phyloP scores from a whole-genome alignment of 2,113 vertebrate genomes.

The Semnornis frantzii region DNA sequence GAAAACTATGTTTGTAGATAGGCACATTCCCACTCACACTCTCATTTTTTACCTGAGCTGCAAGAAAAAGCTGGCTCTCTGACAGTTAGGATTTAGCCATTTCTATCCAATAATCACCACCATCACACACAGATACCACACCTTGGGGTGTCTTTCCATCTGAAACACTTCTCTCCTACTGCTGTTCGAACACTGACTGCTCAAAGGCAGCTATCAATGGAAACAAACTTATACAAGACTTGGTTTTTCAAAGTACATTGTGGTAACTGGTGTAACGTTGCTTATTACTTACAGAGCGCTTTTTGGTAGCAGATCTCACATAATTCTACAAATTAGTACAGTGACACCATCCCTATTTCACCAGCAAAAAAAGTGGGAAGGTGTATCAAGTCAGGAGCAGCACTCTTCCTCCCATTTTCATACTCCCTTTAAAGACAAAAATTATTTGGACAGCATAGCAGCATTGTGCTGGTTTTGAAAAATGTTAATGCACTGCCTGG shows the following conservation, averaged over 20 bases:
- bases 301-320: neutral
- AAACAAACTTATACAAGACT: neutral
- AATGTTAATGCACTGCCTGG: neutral
- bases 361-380: neutral
- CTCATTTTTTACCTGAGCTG: neutral
- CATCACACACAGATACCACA: neutral
- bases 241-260: neutral
- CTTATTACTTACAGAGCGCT: neutral
- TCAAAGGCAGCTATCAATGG: neutral
- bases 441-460: neutral
- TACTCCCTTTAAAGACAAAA: neutral
- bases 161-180: neutral
- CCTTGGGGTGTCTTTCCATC: neutral
- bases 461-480: neutral
- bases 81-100: neutral
- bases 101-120: neutral
- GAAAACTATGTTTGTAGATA: neutral
- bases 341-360: neutral
- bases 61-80: neutral
- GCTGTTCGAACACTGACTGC: neutral
- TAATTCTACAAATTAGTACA: neutral
- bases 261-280: neutral
- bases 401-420: neutral
- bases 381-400: neutral
- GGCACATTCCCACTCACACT: neutral